These are phyloP conservation scores for Dascyllus trimaculatus DNA, from an alignment of 2,113 vertebrate genomes.

Conservation along the genomic window DNA sequence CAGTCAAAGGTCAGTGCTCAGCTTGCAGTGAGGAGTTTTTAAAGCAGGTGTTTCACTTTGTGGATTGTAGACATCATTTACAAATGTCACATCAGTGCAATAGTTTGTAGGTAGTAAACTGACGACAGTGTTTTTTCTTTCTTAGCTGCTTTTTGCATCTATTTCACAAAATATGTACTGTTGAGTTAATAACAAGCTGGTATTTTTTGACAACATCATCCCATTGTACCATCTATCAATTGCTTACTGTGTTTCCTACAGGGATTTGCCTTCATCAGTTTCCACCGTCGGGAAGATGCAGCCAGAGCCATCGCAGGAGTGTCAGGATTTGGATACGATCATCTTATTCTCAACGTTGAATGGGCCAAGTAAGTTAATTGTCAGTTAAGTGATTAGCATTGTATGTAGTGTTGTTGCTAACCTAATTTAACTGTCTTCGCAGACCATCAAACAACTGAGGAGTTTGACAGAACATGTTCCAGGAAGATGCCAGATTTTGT, in stretches of 20 bases:
- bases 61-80: too few relatives aligned
- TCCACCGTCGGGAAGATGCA: slow-evolving; percentile 95
- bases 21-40: neutral
- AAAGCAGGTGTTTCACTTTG: neutral
- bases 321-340: slow-evolving; percentile 96
- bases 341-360: slow-evolving; percentile 97
- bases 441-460: slow-evolving; percentile 88
- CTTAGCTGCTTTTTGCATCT: too few relatives aligned
- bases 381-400: neutral
- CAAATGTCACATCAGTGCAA: too few relatives aligned
- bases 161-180: too few relatives aligned
- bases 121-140: fast-evolving
- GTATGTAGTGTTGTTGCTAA: neutral
- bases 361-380: slow-evolving; percentile 93
- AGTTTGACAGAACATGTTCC: slow-evolving; percentile 37
- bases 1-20: slow-evolving; percentile 91
- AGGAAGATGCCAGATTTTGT: slow-evolving; percentile 58
- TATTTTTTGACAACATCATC: too few relatives aligned
- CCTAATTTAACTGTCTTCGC: slow-evolving; percentile 34
- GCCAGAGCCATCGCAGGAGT: slow-evolving; percentile 93
- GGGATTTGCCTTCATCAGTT: slow-evolving; percentile 98
- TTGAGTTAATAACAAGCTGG: too few relatives aligned
- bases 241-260: slow-evolving; percentile 49
- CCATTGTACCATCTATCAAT: neutral
- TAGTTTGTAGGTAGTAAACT: too few relatives aligned